Percentiles rank a stretch among this genome's conserved stretches.
Conservation (phyloP, 2,888 invertebrate genomes). For the Formica aserva region DNA sequence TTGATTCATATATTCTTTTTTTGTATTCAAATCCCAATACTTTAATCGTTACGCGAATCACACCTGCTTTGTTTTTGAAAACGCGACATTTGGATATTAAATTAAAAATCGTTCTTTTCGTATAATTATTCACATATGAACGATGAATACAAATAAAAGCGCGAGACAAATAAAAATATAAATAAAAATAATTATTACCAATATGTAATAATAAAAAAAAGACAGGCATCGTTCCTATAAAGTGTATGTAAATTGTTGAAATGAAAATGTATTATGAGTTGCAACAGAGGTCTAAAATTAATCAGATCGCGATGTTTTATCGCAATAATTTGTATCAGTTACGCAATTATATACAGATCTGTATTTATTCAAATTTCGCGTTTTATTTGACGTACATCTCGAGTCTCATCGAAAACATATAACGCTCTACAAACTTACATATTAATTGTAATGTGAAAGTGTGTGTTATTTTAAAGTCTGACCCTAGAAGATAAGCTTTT, state of each 20-base stretch:
- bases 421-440: neutral
- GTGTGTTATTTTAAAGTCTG: slow-evolving; percentile 27
- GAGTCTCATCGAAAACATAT: neutral
- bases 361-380: neutral
- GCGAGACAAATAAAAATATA: neutral
- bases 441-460: neutral
- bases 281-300: slow-evolving; percentile 9
- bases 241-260: neutral
- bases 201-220: neutral
- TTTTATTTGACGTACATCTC: neutral
- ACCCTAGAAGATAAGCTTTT: slow-evolving; percentile 20
- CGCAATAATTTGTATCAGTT: neutral
- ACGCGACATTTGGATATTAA: neutral
- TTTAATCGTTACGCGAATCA: slow-evolving; percentile 1
- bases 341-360: slow-evolving; percentile 1
- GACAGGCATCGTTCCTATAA: neutral
- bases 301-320: slow-evolving; percentile 28
- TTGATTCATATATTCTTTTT: slow-evolving; percentile 7
- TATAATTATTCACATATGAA: neutral
- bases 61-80: neutral
- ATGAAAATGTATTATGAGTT: neutral
- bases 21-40: neutral
- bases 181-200: neutral
- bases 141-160: neutral
- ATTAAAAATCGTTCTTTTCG: neutral